Base-by-base conservation (phyloP, 2,113 vertebrate species). In the Rhynchomys soricoides region DNA sequence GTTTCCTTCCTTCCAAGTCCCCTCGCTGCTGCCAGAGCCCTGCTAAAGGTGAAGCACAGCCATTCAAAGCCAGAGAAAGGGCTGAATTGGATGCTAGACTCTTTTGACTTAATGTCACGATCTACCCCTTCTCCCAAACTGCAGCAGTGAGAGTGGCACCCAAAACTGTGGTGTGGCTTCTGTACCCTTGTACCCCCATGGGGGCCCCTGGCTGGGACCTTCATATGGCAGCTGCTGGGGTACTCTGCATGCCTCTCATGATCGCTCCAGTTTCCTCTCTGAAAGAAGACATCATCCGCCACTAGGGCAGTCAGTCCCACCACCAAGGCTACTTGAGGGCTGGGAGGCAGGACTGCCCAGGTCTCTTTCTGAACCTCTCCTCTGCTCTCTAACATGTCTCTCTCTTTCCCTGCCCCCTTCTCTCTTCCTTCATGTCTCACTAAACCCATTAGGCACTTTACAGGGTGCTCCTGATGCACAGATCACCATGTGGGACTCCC, bases 231-330 rank as follows among this genome's bases (percentile, higher is more conserved):
- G 96, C 87, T 77, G 97, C 97, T 87, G 97, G 98, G 98, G 97
- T 98, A 98, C 98, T 99, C 99, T 99, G 99, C 99, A 99, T 99
- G 99, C 99, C 98, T 98, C 99, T 99, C 99, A 99, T 99, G 99
- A 99, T 99, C 97, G 98, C 98, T 99, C 99, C 98, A 99, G 99
- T 99, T 99, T 99, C 98, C 98, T 98, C 98, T 98, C 87, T 99
- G 99, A 99, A 99, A 99, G 97, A 99, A 99, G 99, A 99, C 99
- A 99, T 99, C 99, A 98, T 99, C 99, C 98, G 97, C 99, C 98
- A 89, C 98, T 97, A 98, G 97, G 98, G 99, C 99, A 99, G 99
- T 98, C 98, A 99, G 99, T 98, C 98, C 98, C 0, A 71, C 99
- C 99, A 97, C 98, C 99, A 99, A 99, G 98, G 98, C 98, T 98